A percentile compares a stretch with the other conserved stretches of the same genome.
Conservation (phyloP, 2,888 invertebrate genomes). For the Ashinkailepas kermadecensis region DNA sequence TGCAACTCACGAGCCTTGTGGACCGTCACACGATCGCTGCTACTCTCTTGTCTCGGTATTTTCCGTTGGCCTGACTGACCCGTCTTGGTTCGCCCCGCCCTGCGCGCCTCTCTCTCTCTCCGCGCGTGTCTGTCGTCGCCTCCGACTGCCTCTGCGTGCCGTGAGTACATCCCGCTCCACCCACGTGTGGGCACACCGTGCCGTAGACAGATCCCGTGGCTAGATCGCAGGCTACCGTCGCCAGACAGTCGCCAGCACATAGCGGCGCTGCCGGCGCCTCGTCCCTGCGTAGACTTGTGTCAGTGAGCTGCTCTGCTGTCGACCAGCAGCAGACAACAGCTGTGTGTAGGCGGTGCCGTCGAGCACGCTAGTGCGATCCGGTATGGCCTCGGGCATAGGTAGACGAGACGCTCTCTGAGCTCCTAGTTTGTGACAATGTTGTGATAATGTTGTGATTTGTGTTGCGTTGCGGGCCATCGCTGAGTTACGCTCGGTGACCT, state of each 20-base stretch:
- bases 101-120: background rate
- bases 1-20: background rate
- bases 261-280: background rate
- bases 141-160: slow-evolving; percentile 4
- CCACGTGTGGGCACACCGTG: background rate
- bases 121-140: slow-evolving; percentile 5
- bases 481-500: too few species aligned
- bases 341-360: too few species aligned
- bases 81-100: slow-evolving; percentile 2
- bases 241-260: background rate
- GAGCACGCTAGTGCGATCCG: too few species aligned
- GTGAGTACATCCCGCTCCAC: background rate
- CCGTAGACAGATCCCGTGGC: background rate
- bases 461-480: too few species aligned
- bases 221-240: background rate
- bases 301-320: too few species aligned
- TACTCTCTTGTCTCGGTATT: background rate
- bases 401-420: too few species aligned
- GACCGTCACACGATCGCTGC: background rate
- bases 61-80: slow-evolving; percentile 14
- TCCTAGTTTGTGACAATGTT: too few species aligned
- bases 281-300: background rate
- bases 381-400: too few species aligned
- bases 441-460: too few species aligned
- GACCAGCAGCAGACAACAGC: too few species aligned